Percentiles rank a stretch among this genome's conserved stretches.
Conservation (phyloP, 1,140 invertebrate genomes). For the Temnothorax curvispinosus region DNA sequence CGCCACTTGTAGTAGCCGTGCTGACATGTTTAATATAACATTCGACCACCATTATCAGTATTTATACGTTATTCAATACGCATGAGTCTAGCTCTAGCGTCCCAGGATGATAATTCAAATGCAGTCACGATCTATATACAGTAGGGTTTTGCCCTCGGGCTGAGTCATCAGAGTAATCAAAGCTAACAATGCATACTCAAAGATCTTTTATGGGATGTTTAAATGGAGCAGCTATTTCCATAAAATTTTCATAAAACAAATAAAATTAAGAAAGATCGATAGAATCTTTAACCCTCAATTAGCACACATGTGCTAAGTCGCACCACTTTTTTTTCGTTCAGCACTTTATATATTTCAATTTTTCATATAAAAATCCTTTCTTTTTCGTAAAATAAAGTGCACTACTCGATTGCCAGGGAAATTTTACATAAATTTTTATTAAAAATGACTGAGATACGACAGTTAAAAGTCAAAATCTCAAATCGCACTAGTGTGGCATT, state of each 20-base stretch:
- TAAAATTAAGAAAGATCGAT: background rate
- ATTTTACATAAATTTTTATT: too few species aligned
- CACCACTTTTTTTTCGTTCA: too few species aligned
- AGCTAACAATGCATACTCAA: background rate
- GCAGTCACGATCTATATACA: background rate
- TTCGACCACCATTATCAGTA: background rate
- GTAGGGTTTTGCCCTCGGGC: background rate
- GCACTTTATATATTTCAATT: too few species aligned
- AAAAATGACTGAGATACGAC: too few species aligned
- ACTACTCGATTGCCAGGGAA: too few species aligned
- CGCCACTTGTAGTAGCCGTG: background rate
- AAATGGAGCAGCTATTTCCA: background rate
- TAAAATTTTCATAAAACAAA: slow-evolving; percentile 8
- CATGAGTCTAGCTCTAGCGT: slow-evolving; percentile 1
- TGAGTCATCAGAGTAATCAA: background rate
- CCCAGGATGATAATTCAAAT: background rate
- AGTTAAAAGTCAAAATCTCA: too few species aligned
- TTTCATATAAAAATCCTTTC: too few species aligned
- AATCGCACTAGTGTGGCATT: too few species aligned
- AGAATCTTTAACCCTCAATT: background rate
- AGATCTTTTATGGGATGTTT: background rate
- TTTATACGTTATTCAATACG: background rate
- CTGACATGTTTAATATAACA: background rate
- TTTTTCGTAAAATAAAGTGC: too few species aligned
- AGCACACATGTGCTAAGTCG: too few species aligned